phyloP scores from a whole-genome alignment of 2,113 vertebrate genomes.

The Oxygymnocypris stewartii region DNA sequence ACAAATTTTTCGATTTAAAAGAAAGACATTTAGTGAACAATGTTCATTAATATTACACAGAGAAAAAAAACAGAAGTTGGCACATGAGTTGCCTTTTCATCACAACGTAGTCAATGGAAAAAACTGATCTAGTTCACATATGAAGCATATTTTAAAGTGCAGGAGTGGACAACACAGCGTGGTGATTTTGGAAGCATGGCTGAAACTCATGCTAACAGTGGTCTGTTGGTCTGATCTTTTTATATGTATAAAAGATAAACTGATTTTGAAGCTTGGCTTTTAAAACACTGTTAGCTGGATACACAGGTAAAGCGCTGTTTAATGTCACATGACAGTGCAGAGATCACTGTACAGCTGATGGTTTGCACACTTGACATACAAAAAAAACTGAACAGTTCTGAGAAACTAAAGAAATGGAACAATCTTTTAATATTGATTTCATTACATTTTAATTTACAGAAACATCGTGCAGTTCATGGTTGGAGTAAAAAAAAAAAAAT shows the following conservation, averaged over 20 bases:
- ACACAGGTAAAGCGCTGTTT: not conserved
- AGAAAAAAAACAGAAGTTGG: conserved; percentile 26
- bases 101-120: not conserved
- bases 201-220: not conserved
- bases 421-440: conserved; percentile 1
- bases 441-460: not conserved
- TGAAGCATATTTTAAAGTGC: conserved; percentile 33
- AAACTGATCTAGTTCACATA: conserved; percentile 3
- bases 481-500: not conserved
- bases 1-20: conserved; percentile 3
- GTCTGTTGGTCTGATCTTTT: not conserved
- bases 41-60: not conserved
- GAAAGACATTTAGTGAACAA: conserved; percentile 1
- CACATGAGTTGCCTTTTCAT: conserved; percentile 7
- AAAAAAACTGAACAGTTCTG: not conserved
- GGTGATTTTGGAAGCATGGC: not conserved
- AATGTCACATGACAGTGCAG: not conserved
- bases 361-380: not conserved
- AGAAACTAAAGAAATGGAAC: not conserved
- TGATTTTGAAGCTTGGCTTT: not conserved
- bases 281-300: not conserved
- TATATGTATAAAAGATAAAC: not conserved
- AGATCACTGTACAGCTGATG: not conserved
- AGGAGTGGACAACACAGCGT: not conserved
- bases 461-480: conserved; percentile 2